Evolutionary conservation across 1,140 invertebrate genomes (phyloP).

Genomic region (Zaprionus inermis): DNA sequence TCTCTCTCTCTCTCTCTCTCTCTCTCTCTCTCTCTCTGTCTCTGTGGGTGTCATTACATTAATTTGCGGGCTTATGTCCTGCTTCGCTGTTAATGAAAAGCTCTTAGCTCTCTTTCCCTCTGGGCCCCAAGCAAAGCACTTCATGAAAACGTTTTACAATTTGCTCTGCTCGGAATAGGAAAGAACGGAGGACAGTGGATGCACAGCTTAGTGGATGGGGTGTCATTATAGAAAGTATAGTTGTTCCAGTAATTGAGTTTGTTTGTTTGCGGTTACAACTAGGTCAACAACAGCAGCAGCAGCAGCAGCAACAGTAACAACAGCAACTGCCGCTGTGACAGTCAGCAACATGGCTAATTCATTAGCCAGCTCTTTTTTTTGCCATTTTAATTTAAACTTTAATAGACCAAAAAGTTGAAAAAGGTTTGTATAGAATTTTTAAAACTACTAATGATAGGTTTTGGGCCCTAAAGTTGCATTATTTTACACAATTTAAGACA

Average conservation of each 20-base stretch:
- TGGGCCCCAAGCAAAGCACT: slow-evolving; percentile 11
- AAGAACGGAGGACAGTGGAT: too few relatives aligned
- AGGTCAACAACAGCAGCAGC: slow-evolving; percentile 26
- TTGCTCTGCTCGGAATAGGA: slow-evolving; percentile 5
- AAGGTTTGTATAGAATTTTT: neutral
- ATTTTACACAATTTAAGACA: neutral
- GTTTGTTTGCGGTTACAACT: slow-evolving; percentile 48
- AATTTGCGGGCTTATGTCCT: slow-evolving; percentile 62
- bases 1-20: slow-evolving; percentile 7
- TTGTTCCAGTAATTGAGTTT: slow-evolving; percentile 54
- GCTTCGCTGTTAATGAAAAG: slow-evolving; percentile 55
- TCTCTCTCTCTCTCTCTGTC: slow-evolving; percentile 5
- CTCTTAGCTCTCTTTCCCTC: slow-evolving; percentile 14
- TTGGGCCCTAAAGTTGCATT: neutral
- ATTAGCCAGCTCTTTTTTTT: slow-evolving; percentile 10
- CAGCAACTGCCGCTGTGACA: slow-evolving; percentile 6
- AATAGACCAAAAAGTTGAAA: slow-evolving; percentile 11
- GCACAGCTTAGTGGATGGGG: slow-evolving; percentile 22
- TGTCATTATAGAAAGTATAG: slow-evolving; percentile 51
- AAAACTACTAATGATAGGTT: neutral
- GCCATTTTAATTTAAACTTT: slow-evolving; percentile 21
- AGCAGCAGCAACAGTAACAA: neutral
- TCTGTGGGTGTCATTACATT: slow-evolving; percentile 59
- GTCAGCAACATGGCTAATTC: slow-evolving; percentile 25
- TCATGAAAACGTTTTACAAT: slow-evolving; percentile 56